Percentiles rank a stretch among this genome's conserved stretches.
Evolutionary conservation across 2,888 invertebrate species (phyloP).

Genomic region (Pandemis heparana): DNA sequence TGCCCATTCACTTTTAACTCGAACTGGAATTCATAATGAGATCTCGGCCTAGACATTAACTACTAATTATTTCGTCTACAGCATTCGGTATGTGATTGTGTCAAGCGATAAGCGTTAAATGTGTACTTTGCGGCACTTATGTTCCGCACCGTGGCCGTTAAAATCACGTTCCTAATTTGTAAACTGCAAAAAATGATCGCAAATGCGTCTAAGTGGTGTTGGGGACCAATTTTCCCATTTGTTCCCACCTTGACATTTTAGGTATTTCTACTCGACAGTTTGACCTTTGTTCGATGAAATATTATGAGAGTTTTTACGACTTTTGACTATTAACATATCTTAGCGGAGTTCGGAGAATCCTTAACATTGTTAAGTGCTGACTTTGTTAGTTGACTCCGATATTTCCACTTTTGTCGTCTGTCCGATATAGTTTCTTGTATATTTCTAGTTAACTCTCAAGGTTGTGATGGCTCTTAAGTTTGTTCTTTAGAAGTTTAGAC

Average conservation of each 20-base stretch:
- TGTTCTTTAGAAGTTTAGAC: neutral
- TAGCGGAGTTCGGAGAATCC: constrained; percentile 22
- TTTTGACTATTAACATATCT: constrained; percentile 9
- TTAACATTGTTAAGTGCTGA: neutral
- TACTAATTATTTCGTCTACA: neutral
- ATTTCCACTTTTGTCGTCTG: constrained; percentile 17
- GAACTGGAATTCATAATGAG: constrained; percentile 46
- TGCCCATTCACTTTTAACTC: constrained; percentile 49
- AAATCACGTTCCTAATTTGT: constrained; percentile 1
- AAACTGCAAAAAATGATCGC: constrained; percentile 7
- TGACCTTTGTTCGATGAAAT: constrained; percentile 17
- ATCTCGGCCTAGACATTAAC: constrained; percentile 29
- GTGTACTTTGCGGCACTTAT: neutral
- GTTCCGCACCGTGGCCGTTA: constrained; percentile 1
- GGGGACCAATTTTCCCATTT: constrained; percentile 3
- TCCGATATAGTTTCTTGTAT: neutral
- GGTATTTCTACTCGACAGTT: neutral
- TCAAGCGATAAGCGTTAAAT: constrained; percentile 5
- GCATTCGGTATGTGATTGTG: neutral
- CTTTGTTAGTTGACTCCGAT: neutral
- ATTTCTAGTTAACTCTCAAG: neutral
- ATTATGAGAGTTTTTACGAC: constrained; percentile 22
- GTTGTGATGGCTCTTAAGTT: neutral
- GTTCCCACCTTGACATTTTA: constrained; percentile 23
- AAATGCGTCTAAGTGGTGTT: constrained; percentile 3